A percentile compares a stretch with the other conserved stretches of the same genome.
phyloP scores from a whole-genome alignment of 2,113 vertebrate species.

The Rallus limicola region DNA sequence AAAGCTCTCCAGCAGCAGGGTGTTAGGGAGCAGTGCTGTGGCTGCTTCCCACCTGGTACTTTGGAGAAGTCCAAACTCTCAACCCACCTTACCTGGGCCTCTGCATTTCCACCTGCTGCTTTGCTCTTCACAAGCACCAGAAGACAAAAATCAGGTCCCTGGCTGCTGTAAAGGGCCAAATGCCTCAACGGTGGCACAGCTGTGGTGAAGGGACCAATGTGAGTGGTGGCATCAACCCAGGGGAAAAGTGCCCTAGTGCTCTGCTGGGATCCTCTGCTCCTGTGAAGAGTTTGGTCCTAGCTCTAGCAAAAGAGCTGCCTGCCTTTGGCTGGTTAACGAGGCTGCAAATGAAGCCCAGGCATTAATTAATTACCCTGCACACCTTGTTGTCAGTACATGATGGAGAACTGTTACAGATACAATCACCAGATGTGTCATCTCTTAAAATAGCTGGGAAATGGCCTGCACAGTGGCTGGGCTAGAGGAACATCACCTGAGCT shows the following conservation, averaged over 20 bases:
- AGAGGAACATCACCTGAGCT: not conserved
- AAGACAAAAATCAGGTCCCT: not conserved
- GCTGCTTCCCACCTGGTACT: not conserved
- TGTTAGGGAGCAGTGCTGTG: not conserved
- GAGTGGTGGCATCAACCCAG: not conserved
- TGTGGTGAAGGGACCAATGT: accelerated
- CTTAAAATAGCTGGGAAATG: not conserved
- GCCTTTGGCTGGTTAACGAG: not conserved
- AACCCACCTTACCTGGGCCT: not conserved
- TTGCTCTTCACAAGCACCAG: not conserved
- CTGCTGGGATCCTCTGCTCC: not conserved
- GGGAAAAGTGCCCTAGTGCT: accelerated
- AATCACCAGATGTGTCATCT: not conserved
- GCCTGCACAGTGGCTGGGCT: not conserved
- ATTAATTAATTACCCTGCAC: not conserved
- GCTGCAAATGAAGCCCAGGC: not conserved
- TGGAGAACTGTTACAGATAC: not conserved
- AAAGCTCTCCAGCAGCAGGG: not conserved
- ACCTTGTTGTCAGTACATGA: not conserved
- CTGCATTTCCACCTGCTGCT: not conserved
- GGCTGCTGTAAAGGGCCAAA: not conserved
- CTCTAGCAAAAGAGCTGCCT: not conserved
- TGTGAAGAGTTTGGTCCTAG: not conserved
- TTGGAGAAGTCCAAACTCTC: not conserved
- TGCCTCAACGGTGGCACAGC: not conserved